Evolutionary conservation across 2,888 invertebrate genomes (phyloP).

Genomic region (Labia minor): DNA sequence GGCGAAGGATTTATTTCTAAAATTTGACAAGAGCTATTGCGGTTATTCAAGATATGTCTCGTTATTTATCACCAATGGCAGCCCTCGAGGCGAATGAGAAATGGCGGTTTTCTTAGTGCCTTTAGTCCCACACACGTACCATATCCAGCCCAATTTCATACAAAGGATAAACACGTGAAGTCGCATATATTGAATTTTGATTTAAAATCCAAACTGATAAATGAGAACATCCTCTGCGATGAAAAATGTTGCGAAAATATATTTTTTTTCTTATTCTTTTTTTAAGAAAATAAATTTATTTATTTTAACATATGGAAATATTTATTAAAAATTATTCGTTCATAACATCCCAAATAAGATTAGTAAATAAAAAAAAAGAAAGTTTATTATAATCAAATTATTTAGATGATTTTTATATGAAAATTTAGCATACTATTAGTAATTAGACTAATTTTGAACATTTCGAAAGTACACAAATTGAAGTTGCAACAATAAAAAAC

Average conservation of each 20-base stretch:
- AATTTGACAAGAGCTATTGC: conserved; percentile 13
- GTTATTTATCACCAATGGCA: conserved; percentile 13
- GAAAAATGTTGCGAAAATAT: not conserved
- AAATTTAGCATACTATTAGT: too few species aligned
- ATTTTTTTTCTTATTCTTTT: not conserved
- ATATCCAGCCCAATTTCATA: not conserved
- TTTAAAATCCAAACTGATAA: conserved; percentile 1
- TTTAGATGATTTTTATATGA: too few species aligned
- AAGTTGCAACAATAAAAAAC: too few species aligned
- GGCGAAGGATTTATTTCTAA: not conserved
- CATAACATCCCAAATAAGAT: too few species aligned
- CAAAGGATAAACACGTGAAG: conserved; percentile 13
- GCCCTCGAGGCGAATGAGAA: conserved; percentile 2
- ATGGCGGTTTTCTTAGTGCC: conserved; percentile 7
- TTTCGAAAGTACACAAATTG: too few species aligned
- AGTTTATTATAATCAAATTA: too few species aligned
- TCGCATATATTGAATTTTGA: conserved; percentile 13
- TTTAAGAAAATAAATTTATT: too few species aligned
- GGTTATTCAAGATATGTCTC: conserved; percentile 13
- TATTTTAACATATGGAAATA: too few species aligned
- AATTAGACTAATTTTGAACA: too few species aligned
- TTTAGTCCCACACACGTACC: not conserved
- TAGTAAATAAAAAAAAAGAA: too few species aligned
- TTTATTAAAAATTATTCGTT: too few species aligned
- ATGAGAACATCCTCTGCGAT: not conserved